These are phyloP conservation scores for Xenops minutus DNA, from an alignment of 2,797 vertebrate species.

Conservation along the genomic window DNA sequence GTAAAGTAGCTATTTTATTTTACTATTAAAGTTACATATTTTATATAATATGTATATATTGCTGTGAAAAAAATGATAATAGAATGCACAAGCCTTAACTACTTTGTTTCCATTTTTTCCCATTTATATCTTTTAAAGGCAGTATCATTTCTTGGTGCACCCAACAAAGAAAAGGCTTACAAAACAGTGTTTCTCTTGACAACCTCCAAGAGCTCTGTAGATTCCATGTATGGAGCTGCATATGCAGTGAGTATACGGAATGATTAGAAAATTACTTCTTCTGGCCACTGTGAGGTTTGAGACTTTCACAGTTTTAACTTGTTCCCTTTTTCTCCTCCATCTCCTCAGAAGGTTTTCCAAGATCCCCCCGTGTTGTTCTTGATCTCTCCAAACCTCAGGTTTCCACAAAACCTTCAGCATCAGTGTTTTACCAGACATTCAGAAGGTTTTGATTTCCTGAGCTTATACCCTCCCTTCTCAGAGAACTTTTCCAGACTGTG, in stretches of 20 bases:
- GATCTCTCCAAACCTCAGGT: not conserved
- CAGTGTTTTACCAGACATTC: not conserved
- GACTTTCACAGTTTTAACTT: not conserved
- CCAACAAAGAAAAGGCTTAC: not conserved
- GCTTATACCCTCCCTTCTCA: not conserved
- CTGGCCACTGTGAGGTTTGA: not conserved
- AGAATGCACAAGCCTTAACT: rapidly evolving
- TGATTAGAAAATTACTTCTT: not conserved
- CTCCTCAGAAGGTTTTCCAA: not conserved
- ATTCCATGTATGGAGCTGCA: not conserved
- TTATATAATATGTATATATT: not conserved
- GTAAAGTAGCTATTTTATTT: not conserved
- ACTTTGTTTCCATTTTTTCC: not conserved
- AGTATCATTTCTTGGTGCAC: not conserved
- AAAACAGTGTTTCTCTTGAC: not conserved
- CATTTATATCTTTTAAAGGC: not conserved
- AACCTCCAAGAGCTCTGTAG: not conserved
- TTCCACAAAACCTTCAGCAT: not conserved
- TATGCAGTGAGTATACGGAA: not conserved
- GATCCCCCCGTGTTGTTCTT: not conserved
- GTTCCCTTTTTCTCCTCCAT: not conserved
- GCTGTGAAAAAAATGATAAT: not conserved
- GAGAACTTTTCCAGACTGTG: not conserved
- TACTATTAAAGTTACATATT: not conserved
- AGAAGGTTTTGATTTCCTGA: not conserved